These are phyloP conservation scores for Halocaridina rubra DNA, from an alignment of 2,888 invertebrate genomes.

Conservation along the genomic window DNA sequence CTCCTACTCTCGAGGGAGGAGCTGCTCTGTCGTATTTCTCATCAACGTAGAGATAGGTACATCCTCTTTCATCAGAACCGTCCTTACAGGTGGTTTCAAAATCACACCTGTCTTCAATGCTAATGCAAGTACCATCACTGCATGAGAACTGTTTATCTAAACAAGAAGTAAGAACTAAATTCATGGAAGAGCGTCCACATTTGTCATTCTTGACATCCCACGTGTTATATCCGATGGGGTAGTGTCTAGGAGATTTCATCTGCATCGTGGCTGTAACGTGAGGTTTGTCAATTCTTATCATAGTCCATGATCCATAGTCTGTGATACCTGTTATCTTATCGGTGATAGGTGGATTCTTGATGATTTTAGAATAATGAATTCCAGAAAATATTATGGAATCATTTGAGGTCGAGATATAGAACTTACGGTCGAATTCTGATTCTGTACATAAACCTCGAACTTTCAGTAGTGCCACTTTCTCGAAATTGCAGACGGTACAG, in stretches of 20 bases:
- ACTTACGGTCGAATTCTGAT: conserved; percentile 15
- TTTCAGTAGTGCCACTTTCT: neutral
- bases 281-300: neutral
- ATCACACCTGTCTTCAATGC: neutral
- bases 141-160: neutral
- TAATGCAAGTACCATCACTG: neutral
- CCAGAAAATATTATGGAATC: neutral
- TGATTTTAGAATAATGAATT: conserved; percentile 6
- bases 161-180: neutral
- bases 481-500: conserved; percentile 5
- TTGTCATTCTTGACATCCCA: conserved; percentile 15
- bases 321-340: neutral
- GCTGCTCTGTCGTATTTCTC: neutral
- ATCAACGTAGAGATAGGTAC: neutral
- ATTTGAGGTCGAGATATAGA: neutral
- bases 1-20: neutral
- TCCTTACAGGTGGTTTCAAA: conserved; percentile 5
- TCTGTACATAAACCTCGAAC: neutral
- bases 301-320: conserved; percentile 1
- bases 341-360: neutral
- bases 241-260: neutral
- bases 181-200: neutral
- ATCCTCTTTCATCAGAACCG: neutral
- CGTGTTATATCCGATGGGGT: conserved; percentile 6
- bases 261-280: neutral